Evolutionary conservation across 1,140 invertebrate species (phyloP), one percentile per base, ranked within the genome.

Genomic region (Phortica variegata): DNA sequence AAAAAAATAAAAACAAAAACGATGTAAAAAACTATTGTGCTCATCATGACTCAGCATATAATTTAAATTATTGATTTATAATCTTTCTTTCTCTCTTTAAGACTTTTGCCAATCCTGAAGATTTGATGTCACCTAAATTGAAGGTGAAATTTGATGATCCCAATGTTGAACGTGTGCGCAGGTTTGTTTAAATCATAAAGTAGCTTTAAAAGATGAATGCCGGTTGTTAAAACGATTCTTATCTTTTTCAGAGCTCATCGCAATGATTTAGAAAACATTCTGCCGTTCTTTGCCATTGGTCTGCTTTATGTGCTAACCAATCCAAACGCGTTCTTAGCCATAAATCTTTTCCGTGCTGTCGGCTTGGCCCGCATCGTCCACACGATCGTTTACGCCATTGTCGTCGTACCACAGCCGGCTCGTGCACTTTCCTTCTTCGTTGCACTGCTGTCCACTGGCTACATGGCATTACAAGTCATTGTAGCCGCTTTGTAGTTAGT

Each of bases 231-330:
- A n/a, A n/a, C 10, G n/a, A n/a, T n/a, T n/a, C n/a, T n/a, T 40
- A 39, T 33, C 19, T 33, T 37, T 77, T 77, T 18, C 65, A 84
- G 85, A 55, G 83, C 84, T 12, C 87, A 88, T 61, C 71, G 79
- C 42, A 88, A 88, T 58, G 86, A 88, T 60, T 53, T 88, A 41
- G 86, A 88, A 66, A 88, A 87, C 54, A 79, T 87, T 47, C 62
- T 84, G 8, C 78, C 83, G 3, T 88, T 87, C 77, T 77, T 85
- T 7, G 56, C 81, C 2, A 72, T 83, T 32, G 84, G 82, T 2
- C 77, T 81, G 0, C 51, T 86, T 2, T 88, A 86, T 66, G 66
- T 84, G 0, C 59, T 80, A 31, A 87, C 83, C 1, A 77, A 77
- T 34, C 87, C 87, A 12, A 56, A 65, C 4, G 33, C 66, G 5